Base-by-base conservation (phyloP, 2,797 vertebrate species). In the Morelia viridis region DNA sequence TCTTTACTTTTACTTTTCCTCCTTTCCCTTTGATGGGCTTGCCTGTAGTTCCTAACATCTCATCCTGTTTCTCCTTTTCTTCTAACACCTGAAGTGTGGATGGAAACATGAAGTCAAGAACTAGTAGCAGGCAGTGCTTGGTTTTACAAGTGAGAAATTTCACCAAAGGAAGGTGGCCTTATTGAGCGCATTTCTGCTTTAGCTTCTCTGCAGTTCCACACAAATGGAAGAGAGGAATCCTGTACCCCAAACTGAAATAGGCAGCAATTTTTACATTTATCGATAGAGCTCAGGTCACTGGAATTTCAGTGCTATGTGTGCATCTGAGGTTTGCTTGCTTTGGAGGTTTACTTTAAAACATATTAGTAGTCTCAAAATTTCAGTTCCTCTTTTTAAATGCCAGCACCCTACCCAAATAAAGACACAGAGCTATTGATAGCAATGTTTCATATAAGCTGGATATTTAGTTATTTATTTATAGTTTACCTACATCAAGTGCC, bases 401-500 rank as follows among this genome's bases (percentile, higher is more conserved):
- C 26, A 41, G 19, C 71, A 80, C 19, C 19, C 9, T 80, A 80
- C 71, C 35, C 71, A 46, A 80, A 80, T 22, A 19, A 80, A 46
- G 71, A 46, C 1, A 46, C 3, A 5, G 19, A 46, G 22, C 35
- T 46, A 41, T 80, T 46, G 71, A 80, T 76, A 80, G 17, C 50
- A 41, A 41, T 46, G 15, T 46, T 80, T 80, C 71, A 80, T 19
- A 41, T 80, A 46, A 46, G 24, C 8, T 46, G 71, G 35, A 41
- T 41, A 41, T 41, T 41, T 41, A 41, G 41, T 41, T 41, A 41
- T 41, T 41, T 41, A 41, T 41, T 41, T 41, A 41, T 41, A 41
- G 26, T 71, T 0, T 6, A 95, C 96, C 11, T 95, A 99, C 99
- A 97, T 98, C 98, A 0, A 99, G 97, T 91, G 99, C 98, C 95